These are phyloP conservation scores for Trachops cirrhosus DNA, from an alignment of 2,797 vertebrate species.

Conservation along the genomic window DNA sequence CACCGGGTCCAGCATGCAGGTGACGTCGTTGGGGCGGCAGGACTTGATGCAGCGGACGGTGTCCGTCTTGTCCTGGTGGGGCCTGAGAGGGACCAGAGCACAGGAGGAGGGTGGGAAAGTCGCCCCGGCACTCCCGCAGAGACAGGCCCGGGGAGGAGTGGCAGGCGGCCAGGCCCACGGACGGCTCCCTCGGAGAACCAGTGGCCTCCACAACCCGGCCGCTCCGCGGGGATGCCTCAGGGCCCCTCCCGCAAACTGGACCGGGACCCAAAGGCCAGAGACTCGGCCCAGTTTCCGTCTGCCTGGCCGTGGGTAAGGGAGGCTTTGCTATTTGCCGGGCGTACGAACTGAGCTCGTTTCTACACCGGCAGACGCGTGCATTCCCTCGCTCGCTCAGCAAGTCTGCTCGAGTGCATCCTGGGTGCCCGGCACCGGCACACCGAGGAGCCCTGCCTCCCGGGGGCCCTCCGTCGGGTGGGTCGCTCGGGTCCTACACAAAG, in stretches of 20 bases:
- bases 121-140: rapidly evolving
- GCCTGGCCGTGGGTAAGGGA: neutral
- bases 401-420: neutral
- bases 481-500: rapidly evolving
- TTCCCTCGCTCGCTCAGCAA: neutral
- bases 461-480: neutral
- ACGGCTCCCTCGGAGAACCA: rapidly evolving
- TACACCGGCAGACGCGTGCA: rapidly evolving
- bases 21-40: slow-evolving; percentile 89
- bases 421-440: neutral
- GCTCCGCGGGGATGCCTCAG: rapidly evolving
- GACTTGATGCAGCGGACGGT: slow-evolving; percentile 93
- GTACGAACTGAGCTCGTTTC: rapidly evolving
- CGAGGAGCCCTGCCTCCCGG: neutral
- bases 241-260: neutral
- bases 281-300: rapidly evolving
- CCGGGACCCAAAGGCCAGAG: rapidly evolving
- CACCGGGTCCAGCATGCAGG: slow-evolving; percentile 89
- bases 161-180: neutral
- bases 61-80: slow-evolving; percentile 88
- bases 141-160: neutral
- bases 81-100: slow-evolving; percentile 68
- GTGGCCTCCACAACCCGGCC: neutral
- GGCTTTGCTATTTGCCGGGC: neutral
- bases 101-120: neutral